A percentile compares a stretch with the other conserved stretches of the same genome.
phyloP scores from a whole-genome alignment of 2,113 vertebrate species.

The Saccopteryx bilineata region DNA sequence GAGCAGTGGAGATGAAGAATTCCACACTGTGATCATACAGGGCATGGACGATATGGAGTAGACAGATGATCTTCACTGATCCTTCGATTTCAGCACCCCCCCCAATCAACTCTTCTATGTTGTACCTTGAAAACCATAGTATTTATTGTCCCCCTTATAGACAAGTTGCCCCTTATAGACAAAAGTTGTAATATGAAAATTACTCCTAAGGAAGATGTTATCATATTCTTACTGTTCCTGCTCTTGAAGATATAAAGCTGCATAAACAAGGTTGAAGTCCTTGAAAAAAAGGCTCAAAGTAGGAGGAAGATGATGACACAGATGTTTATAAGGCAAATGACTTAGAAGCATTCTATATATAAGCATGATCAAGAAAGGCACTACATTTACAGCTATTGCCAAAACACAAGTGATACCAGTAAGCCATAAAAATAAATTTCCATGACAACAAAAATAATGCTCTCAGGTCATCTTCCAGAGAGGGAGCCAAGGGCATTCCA shows the following conservation, averaged over 20 bases:
- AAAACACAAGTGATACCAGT: conserved; percentile 29
- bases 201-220: conserved; percentile 5
- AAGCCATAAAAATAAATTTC: conserved; percentile 63
- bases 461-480: conserved; percentile 59
- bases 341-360: not conserved
- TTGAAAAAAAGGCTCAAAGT: not conserved
- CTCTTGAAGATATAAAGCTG: not conserved
- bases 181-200: conserved; percentile 56
- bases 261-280: not conserved
- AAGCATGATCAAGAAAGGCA: not conserved
- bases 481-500: conserved; percentile 48
- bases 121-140: not conserved
- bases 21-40: not conserved
- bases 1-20: not conserved
- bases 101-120: not conserved
- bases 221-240: not conserved
- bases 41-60: fast-evolving
- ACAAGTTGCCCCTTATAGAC: not conserved
- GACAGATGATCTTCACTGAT: not conserved
- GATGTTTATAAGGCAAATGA: not conserved
- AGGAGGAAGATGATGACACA: not conserved
- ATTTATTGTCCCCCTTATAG: conserved; percentile 20
- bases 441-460: conserved; percentile 71
- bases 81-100: not conserved
- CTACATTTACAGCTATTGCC: not conserved